Evolutionary conservation across 2,888 invertebrate species (phyloP), one percentile per base, ranked within the genome.

Genomic region (Euproctis similis): DNA sequence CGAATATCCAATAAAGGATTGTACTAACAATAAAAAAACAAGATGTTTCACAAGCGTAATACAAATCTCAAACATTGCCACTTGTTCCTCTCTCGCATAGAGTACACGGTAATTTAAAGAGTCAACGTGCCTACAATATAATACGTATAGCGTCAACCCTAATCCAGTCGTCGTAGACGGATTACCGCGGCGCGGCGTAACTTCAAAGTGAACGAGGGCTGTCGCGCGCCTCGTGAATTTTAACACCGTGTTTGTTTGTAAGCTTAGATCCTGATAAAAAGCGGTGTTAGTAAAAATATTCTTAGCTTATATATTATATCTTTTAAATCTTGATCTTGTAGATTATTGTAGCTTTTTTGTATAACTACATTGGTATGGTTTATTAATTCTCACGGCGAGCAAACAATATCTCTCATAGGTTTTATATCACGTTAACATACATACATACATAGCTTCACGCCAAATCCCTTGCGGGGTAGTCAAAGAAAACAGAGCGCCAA

Each of bases 151-250:
- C 30, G 45, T 4, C 46, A 59, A 34, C 59, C 59, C 54, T 57
- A 56, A 59, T 52, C 54, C 51, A 51, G 39, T 46, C 36, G 23
- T 36, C 41, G 49, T 42, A 40, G 49, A 43, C 41, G 53, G 60
- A 59, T 67, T 53, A 69, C 65, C 63, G 59, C 43, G 42, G 39
- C 45, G 59, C 65, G 67, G 58, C 53, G 41, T 41, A 62, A 67
- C 62, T 63, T 69, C 69, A 69, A 66, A 69, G 59, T 31, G 35
- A 34, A 34, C 45, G 42, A 61, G 64, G 61, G 66, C 31, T 63
- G 60, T 31, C 58, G 48, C 49, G 53, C 41, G 53, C 38, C 49
- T 45, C 43, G 53, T 65, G 67, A 68, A 63, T 70, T 58, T 62
- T 57, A 64, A 60, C 42, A 35, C 34, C 34, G 26, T 29, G 24